phyloP scores from a whole-genome alignment of 2,113 vertebrate species.

The Gnathonemus longibarbis region DNA sequence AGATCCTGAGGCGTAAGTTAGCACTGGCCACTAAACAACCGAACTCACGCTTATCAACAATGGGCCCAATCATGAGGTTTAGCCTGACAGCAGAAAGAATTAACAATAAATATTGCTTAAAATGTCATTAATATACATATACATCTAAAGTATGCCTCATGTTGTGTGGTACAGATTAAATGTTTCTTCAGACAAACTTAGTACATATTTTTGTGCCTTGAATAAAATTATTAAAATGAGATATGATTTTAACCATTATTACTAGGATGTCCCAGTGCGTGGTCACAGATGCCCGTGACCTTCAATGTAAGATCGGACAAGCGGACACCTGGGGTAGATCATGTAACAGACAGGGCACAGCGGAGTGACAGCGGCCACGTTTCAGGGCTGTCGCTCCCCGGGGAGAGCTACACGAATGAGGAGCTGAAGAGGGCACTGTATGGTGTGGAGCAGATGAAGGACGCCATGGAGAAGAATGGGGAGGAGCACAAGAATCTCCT shows the following conservation, averaged over 20 bases:
- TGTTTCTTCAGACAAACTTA: neutral
- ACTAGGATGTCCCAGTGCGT: neutral
- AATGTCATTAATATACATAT: neutral
- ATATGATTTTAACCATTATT: neutral
- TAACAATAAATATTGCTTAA: neutral
- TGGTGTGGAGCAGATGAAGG: constrained; percentile 73
- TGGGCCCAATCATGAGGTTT: neutral
- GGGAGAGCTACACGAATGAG: constrained; percentile 55
- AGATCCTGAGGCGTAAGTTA: constrained; percentile 65
- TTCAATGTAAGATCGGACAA: neutral
- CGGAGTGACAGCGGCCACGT: neutral
- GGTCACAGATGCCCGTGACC: neutral
- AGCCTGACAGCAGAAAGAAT: neutral
- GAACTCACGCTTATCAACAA: neutral
- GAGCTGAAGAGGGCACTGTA: constrained; percentile 68
- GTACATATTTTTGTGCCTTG: neutral
- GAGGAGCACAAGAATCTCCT: constrained; percentile 66
- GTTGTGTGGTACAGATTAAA: neutral
- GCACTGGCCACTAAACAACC: neutral
- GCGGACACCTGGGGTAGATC: neutral
- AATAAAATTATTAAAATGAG: neutral
- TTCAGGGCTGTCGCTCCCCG: constrained; percentile 61
- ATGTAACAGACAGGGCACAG: neutral
- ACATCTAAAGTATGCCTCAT: neutral
- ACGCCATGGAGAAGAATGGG: constrained; percentile 66